A percentile compares a stretch with the other conserved stretches of the same genome.
Evolutionary conservation across 2,113 vertebrate species (phyloP).

Genomic region (Casuarius casuarius): DNA sequence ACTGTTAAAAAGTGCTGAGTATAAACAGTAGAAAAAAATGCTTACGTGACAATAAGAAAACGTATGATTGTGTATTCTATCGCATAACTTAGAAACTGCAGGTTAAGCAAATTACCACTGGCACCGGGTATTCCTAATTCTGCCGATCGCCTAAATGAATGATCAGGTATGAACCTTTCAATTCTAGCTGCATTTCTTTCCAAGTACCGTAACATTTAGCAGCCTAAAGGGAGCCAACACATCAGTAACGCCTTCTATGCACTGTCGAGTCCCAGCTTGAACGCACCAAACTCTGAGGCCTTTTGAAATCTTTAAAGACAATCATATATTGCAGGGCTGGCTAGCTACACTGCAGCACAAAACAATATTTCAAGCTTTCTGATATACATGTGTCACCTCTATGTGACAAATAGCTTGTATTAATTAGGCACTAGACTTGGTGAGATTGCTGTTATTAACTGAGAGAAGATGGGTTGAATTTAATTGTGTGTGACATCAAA

Average conservation of each 20-base stretch:
- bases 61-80: conserved; percentile 69
- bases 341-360: conserved; percentile 80
- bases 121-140: conserved; percentile 49
- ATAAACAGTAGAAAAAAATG: conserved; percentile 48
- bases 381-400: conserved; percentile 99
- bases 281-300: conserved; percentile 76
- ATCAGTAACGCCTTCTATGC: conserved; percentile 79
- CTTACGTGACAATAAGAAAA: conserved; percentile 64
- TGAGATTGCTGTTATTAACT: conserved; percentile 99
- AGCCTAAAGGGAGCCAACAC: conserved; percentile 78
- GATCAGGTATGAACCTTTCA: conserved; percentile 74
- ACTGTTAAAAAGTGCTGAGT: conserved; percentile 38
- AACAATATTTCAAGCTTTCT: conserved; percentile 88
- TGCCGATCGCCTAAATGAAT: conserved; percentile 70
- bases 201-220: conserved; percentile 77
- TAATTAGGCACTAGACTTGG: conserved; percentile 99
- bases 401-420: conserved; percentile 99
- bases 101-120: conserved; percentile 79
- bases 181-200: conserved; percentile 63
- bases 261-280: conserved; percentile 82
- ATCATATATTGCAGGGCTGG: conserved; percentile 78
- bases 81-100: conserved; percentile 71
- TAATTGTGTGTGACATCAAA: conserved; percentile 99
- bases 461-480: conserved; percentile 98
- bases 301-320: conserved; percentile 86